A percentile compares a stretch with the other conserved stretches of the same genome.
These are phyloP conservation scores for Tenthredo livida DNA, from an alignment of 2,888 invertebrate genomes.

Conservation along the genomic window DNA sequence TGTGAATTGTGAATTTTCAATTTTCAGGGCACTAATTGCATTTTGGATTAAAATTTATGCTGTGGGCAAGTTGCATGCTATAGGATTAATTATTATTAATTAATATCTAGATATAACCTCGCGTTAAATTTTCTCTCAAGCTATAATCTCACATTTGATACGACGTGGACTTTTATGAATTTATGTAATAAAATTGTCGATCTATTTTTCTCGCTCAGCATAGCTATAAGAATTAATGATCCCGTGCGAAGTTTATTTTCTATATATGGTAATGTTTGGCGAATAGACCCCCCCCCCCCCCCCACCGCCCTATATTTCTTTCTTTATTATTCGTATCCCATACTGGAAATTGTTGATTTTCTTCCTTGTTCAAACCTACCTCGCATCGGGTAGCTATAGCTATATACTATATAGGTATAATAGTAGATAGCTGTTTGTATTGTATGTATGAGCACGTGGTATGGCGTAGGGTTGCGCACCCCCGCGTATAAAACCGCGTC, in stretches of 20 bases:
- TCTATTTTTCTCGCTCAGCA: neutral
- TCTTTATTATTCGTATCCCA: too few relatives aligned
- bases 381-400: neutral
- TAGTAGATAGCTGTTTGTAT: too few relatives aligned
- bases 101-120: neutral
- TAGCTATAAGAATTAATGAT: neutral
- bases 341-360: neutral
- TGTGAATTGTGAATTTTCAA: neutral
- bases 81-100: neutral
- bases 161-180: neutral
- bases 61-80: slow-evolving; percentile 2
- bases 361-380: neutral
- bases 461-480: slow-evolving; percentile 32
- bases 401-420: too few relatives aligned
- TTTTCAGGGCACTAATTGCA: neutral
- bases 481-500: slow-evolving; percentile 57
- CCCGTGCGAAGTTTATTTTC: neutral
- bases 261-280: neutral
- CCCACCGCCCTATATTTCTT: neutral
- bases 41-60: neutral
- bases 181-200: neutral
- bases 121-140: neutral
- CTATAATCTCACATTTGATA: neutral
- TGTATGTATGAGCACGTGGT: slow-evolving; percentile 32
- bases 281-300: neutral